Conservation (phyloP, 1,140 invertebrate species). For the Philaenus spumarius region DNA sequence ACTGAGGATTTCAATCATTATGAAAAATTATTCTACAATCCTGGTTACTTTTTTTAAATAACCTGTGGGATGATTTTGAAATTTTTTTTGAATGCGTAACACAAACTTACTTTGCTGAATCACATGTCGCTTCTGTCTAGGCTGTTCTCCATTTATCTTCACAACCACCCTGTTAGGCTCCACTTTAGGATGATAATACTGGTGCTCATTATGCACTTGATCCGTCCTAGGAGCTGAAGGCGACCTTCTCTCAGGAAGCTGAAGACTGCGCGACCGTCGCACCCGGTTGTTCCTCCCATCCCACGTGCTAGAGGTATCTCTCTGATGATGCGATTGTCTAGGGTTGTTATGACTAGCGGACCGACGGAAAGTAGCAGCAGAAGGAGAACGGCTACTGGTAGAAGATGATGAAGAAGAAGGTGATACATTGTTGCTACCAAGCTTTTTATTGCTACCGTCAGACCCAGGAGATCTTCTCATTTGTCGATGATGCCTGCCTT, state of each 20-base stretch:
- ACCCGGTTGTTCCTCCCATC: constrained; percentile 18
- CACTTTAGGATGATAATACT: constrained; percentile 31
- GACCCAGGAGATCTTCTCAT: constrained; percentile 26
- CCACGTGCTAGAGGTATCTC: background rate
- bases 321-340: constrained; percentile 4
- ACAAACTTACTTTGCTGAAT: constrained; percentile 32
- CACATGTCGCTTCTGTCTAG: constrained; percentile 32
- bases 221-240: constrained; percentile 31
- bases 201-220: constrained; percentile 29
- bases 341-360: constrained; percentile 20
- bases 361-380: constrained; percentile 21
- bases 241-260: constrained; percentile 47
- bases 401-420: constrained; percentile 24
- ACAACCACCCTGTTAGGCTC: constrained; percentile 40
- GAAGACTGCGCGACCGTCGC: constrained; percentile 36
- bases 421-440: constrained; percentile 23
- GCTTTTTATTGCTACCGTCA: constrained; percentile 23
- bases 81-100: background rate
- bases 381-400: constrained; percentile 12
- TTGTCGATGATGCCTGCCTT: constrained; percentile 1
- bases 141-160: constrained; percentile 34
- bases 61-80: too few species aligned
- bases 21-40: too few species aligned
- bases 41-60: too few species aligned
- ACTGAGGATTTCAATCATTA: too few species aligned